phyloP scores from a whole-genome alignment of 2,113 vertebrate genomes.

The Muntiacus muntjak region DNA sequence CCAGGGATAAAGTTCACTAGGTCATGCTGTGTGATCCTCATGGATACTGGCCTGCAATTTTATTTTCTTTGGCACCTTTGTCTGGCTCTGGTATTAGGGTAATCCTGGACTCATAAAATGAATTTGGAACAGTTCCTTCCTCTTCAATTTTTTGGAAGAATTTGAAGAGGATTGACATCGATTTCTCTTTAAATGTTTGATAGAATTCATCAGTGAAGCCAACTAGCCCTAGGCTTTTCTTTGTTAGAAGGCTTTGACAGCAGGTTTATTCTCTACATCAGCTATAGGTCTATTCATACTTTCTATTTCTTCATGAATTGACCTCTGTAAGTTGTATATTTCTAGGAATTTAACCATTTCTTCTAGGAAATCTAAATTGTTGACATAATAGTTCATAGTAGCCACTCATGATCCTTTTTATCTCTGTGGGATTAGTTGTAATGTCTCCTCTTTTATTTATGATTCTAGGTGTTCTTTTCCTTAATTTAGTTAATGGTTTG shows the following conservation, averaged over 20 bases:
- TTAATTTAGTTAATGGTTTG: background rate
- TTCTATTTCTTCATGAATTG: background rate
- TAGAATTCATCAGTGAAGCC: background rate
- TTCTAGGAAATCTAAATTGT: background rate
- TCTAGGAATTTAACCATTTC: background rate
- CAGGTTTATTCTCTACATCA: background rate
- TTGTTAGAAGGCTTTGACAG: background rate
- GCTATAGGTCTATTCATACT: background rate
- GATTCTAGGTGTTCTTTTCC: background rate
- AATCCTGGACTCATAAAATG: background rate
- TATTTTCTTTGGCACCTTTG: background rate
- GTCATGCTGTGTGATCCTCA: background rate
- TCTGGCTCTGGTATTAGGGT: background rate
- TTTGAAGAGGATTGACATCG: background rate
- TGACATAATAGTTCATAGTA: background rate
- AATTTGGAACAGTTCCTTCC: background rate
- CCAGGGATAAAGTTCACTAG: background rate
- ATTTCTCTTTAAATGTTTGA: background rate
- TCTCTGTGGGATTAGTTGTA: background rate
- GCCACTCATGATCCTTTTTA: background rate
- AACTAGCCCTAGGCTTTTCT: background rate
- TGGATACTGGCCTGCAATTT: background rate
- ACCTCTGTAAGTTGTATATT: background rate
- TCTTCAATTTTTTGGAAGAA: background rate
- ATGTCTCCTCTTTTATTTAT: background rate